Evolutionary conservation across 1,140 invertebrate species (phyloP).

Genomic region (Brachionus manjavacas): DNA sequence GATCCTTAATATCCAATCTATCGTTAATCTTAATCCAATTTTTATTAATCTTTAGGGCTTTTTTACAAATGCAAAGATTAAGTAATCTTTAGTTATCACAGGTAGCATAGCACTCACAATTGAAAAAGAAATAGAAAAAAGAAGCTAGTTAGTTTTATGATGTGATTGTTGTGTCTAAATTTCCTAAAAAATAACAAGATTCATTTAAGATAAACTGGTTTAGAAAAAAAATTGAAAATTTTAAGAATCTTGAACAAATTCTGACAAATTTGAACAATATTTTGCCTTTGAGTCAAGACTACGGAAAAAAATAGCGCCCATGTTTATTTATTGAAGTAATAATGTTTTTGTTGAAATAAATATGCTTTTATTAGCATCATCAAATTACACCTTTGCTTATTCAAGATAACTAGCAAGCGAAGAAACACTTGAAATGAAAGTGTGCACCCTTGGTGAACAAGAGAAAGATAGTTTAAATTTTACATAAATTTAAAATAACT

Average conservation of each 20-base stretch:
- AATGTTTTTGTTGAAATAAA: background rate
- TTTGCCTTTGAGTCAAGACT: background rate
- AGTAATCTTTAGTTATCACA: background rate
- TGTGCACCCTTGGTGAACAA: background rate
- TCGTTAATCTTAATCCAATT: background rate
- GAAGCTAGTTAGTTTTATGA: background rate
- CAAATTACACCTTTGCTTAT: background rate
- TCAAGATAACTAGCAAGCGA: background rate
- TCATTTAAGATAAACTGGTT: background rate
- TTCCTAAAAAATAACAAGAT: background rate
- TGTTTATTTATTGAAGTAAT: background rate
- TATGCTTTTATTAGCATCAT: background rate
- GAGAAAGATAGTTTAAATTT: slow-evolving; percentile 11
- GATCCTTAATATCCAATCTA: background rate
- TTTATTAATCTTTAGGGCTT: background rate
- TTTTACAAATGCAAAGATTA: background rate
- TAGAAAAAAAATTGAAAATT: background rate
- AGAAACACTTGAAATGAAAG: background rate
- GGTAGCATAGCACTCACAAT: background rate
- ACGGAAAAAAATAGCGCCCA: background rate
- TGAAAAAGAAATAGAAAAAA: background rate
- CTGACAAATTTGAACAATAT: background rate
- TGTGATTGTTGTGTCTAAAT: background rate
- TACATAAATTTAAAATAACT: slow-evolving; percentile 6
- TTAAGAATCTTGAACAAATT: background rate